Evolutionary conservation across 2,797 vertebrate genomes (phyloP).

Genomic region (Lagocephalus sceleratus): DNA sequence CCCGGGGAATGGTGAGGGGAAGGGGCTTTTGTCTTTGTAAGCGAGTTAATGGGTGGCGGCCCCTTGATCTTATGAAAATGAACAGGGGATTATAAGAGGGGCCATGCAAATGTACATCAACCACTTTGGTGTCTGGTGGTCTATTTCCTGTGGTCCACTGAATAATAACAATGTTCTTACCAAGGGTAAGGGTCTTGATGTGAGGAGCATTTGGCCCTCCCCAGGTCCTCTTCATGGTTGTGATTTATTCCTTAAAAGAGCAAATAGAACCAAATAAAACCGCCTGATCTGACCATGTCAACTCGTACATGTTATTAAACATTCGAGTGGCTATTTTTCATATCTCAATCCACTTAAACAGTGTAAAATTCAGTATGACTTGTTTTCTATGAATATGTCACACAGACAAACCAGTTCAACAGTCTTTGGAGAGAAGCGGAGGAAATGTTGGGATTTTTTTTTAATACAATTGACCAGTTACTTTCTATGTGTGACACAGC

Average conservation of each 20-base stretch:
- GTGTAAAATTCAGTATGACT: too few relatives aligned
- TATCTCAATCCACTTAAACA: too few relatives aligned
- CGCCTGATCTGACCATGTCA: slow-evolving; percentile 56
- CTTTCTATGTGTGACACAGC: too few relatives aligned
- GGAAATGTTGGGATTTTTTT: too few relatives aligned
- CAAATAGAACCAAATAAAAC: slow-evolving; percentile 63
- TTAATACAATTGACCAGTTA: too few relatives aligned
- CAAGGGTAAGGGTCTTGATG: slow-evolving; percentile 77
- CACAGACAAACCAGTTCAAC: too few relatives aligned
- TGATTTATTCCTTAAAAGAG: slow-evolving; percentile 78
- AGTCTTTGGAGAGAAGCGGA: too few relatives aligned
- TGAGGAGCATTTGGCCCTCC: slow-evolving; percentile 74
- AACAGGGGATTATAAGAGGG: slow-evolving; percentile 76
- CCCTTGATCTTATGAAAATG: slow-evolving; percentile 81
- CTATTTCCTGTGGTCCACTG: slow-evolving; percentile 73
- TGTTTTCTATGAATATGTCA: too few relatives aligned
- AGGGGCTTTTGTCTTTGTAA: slow-evolving; percentile 75
- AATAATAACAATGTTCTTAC: slow-evolving; percentile 78
- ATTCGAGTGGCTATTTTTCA: too few relatives aligned
- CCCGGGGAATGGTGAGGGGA: slow-evolving; percentile 54
- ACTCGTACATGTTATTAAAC: slow-evolving; percentile 18
- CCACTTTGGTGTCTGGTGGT: slow-evolving; percentile 79
- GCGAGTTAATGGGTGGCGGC: slow-evolving; percentile 75
- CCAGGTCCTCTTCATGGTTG: slow-evolving; percentile 68
- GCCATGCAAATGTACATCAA: slow-evolving; percentile 79